Evolutionary conservation across 2,888 invertebrate genomes (phyloP).

Genomic region (Cataglyphis rosenhaueri): DNA sequence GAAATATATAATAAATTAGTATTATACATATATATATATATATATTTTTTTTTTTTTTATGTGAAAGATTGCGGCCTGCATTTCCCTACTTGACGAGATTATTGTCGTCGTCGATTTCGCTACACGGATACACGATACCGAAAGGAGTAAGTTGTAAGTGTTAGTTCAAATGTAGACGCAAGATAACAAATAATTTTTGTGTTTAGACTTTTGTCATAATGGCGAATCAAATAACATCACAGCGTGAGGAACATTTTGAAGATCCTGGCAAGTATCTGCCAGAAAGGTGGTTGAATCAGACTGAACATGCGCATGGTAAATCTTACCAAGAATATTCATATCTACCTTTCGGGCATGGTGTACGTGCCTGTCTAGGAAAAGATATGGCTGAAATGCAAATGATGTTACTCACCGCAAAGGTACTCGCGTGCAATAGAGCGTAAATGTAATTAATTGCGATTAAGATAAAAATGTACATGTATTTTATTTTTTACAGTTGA

Average conservation of each 20-base stretch:
- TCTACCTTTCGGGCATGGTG: constrained; percentile 89
- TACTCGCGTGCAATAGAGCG: constrained; percentile 74
- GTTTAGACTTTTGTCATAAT: constrained; percentile 88
- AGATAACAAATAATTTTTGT: constrained; percentile 9
- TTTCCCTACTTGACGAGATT: constrained; percentile 89
- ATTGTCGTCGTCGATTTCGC: constrained; percentile 87
- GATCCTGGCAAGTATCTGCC: constrained; percentile 88
- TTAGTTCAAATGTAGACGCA: not conserved
- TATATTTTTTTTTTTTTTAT: constrained; percentile 38
- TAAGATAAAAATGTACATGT: not conserved
- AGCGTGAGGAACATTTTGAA: constrained; percentile 89
- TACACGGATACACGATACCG: constrained; percentile 88
- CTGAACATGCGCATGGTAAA: constrained; percentile 80
- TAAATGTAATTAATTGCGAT: not conserved
- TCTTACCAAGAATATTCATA: constrained; percentile 87
- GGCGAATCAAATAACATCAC: constrained; percentile 88
- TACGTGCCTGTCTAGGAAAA: constrained; percentile 88
- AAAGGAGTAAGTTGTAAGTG: constrained; percentile 77
- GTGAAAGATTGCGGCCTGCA: constrained; percentile 88
- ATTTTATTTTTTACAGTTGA: constrained; percentile 84
- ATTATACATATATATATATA: not conserved
- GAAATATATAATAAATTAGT: not conserved
- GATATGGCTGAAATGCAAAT: constrained; percentile 88
- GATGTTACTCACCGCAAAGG: constrained; percentile 87
- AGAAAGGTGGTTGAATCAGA: constrained; percentile 88